Base-by-base conservation (phyloP, 2,113 vertebrate species). In the Paracanthobrama guichenoti region DNA sequence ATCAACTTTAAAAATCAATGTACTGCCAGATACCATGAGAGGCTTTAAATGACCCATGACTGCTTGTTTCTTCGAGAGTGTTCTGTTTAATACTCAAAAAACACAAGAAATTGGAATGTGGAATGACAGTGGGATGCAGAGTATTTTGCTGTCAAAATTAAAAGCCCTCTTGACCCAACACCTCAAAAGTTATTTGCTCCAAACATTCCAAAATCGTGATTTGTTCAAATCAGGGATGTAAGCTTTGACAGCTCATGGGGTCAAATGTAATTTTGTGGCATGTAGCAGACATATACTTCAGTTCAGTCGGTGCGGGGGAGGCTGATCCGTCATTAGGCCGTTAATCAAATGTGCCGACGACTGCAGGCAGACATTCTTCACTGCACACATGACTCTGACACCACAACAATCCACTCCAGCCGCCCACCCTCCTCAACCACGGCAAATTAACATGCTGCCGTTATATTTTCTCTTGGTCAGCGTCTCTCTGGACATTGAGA, bases 161-260 rank as follows among this genome's bases (percentile, higher is more conserved):
- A n/a, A 69, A 78, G 48, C 84, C 80, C 80, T 89, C 88, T 77
- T 3, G 12, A 14, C 44, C 57, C 57, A 0, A 35, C 22, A 46
- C 44, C 81, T 79, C 31, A 44, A 79, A 50, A 81, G 50, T 85
- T 82, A 81, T 84, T 79, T 84, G 72, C 77, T 81, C 81, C 28
- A 76, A 89, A 75, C 84, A 85, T 85, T 82, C 48, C 64, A 66
- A 62, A 64, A 67, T 50, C 3, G 4, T 31, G 42, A 50, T 81
- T 67, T 64, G 18, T 83, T 46, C 69, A 39, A 87, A 86, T 82
- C 60, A 86, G 77, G 86, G 66, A 83, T 87, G 84, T 62, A 85
- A 86, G 87, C 84, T 80, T 87, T 57, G 86, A 85, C 88, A 89
- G 87, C 88, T 91, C 87, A 89, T 86, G 62, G 88, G 89, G 89